Base-by-base conservation (phyloP, 2,888 invertebrate genomes). In the Pristionchus mayeri region DNA sequence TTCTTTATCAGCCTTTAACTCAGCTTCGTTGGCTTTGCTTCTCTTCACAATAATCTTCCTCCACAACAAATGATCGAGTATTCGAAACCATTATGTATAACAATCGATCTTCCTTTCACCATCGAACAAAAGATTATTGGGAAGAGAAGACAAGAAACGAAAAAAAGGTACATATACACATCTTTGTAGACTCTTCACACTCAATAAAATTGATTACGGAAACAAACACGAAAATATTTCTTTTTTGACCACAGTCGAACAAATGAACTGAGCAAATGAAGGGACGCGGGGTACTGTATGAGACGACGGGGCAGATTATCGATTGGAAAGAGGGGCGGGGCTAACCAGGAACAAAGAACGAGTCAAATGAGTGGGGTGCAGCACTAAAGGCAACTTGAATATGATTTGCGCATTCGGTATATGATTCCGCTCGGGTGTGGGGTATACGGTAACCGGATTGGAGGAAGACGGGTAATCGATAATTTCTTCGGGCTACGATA, bases 161-260 rank as follows among this genome's bases (percentile, higher is more conserved):
- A 44, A 76, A 67, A 76, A 48, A 48, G 75, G 75, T 44, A 48
- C 67, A 67, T 67, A 67, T 67, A 67, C 67, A 37, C 67, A 67
- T 67, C 67, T 67, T 67, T 67, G 16, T 18, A 40, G 16, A 6
- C 16, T 37, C 18, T 67, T 67, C 67, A 67, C 67, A 67, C 67
- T 37, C 67, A 67, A 67, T 67, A 67, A 67, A 67, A 67, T 67
- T 67, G 67, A 67, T 67, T 67, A 67, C 40, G 37, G 34, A 67
- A 67, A 67, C 67, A 67, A 67, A 67, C 67, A 67, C 67, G 67
- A 67, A 16, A 67, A 67, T 67, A 67, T 30, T 37, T 67, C 67
- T 37, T 67, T 67, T 67, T 67, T 67, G 67, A 67, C 67, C 67
- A 67, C 67, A 67, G 67, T 67, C 67, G 67, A 40, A 67, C 67